Evolutionary conservation across 2,113 vertebrate genomes (phyloP), one percentile per base, ranked within the genome.

Genomic region (Calonectris borealis): DNA sequence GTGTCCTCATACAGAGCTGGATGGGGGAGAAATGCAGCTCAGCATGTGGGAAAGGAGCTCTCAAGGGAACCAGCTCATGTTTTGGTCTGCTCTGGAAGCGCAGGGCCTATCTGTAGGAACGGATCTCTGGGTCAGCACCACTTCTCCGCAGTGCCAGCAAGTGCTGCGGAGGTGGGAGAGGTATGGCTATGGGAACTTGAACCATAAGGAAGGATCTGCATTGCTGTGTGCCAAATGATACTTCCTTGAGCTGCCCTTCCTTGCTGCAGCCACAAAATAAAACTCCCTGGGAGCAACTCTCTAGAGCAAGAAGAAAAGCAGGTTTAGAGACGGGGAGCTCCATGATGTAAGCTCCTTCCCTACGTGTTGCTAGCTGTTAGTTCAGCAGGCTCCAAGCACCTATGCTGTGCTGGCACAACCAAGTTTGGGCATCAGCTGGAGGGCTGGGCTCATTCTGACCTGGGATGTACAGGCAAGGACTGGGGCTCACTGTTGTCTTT

Each of bases 1-100:
- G 38, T 83, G 86, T 94, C 78, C 84, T 94, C 73, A 87, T 25
- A 48, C 46, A 83, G 60, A 97, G 87, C 82, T 77, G 78, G 90
- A 96, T 94, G 68, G 71, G 68, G 91, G 82, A 97, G 94, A 94
- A 95, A 95, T 70, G 75, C 70, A 95, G 94, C 66, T 94, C 51
- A 73, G 62, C 68, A 73, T 94, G 88, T 96, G 94, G 96, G 91
- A 96, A 96, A 91, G 62, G 66, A 89, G 42, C 91, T 91, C 80
- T 89, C 89, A 93, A 69, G 81, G 86, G 78, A 95, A 95, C 52
- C 24, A 94, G 61, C 22, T 94, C 38, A 32, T 94, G 79, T 83
- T 94, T 91, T 79, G 62, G 70, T 93, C 78, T 95, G 66, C 70
- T 89, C 49, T 85, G 70, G 70, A 95, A 91, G 78, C 3, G 1